Percentiles rank a stretch among this genome's conserved stretches.
Conservation (phyloP, 2,113 vertebrate genomes). For the Stercorarius parasiticus region DNA sequence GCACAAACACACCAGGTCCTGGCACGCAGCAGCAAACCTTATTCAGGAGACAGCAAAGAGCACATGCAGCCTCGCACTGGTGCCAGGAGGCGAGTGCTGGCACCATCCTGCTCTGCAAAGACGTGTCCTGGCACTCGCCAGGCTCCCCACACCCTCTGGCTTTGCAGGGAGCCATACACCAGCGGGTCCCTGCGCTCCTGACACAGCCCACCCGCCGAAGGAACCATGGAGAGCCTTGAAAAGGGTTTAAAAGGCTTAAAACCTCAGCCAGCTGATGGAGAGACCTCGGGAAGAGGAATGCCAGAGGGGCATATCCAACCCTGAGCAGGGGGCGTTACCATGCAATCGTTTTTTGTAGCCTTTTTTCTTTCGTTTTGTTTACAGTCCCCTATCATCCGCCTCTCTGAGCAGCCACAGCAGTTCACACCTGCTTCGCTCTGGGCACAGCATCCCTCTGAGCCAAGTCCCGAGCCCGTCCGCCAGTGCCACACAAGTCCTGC, state of each 20-base stretch:
- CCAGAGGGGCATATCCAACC: not conserved
- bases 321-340: not conserved
- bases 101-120: not conserved
- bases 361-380: not conserved
- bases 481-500: not conserved
- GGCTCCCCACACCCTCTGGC: not conserved
- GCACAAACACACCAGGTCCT: not conserved
- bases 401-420: not conserved
- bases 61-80: accelerated
- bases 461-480: not conserved
- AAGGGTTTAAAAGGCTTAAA: not conserved
- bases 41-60: not conserved
- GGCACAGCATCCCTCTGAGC: not conserved
- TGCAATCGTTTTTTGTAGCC: accelerated
- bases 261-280: not conserved
- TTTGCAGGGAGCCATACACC: not conserved
- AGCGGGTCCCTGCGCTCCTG: not conserved
- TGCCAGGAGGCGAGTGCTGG: not conserved
- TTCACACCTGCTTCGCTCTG: not conserved
- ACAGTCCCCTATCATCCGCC: not conserved
- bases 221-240: accelerated
- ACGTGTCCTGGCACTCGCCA: accelerated
- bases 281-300: not conserved
- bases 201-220: not conserved
- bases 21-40: not conserved